Percentiles rank a stretch among this genome's conserved stretches.
These are phyloP conservation scores for Eptesicus fuscus DNA, from an alignment of 2,113 vertebrate genomes.

Conservation along the genomic window DNA sequence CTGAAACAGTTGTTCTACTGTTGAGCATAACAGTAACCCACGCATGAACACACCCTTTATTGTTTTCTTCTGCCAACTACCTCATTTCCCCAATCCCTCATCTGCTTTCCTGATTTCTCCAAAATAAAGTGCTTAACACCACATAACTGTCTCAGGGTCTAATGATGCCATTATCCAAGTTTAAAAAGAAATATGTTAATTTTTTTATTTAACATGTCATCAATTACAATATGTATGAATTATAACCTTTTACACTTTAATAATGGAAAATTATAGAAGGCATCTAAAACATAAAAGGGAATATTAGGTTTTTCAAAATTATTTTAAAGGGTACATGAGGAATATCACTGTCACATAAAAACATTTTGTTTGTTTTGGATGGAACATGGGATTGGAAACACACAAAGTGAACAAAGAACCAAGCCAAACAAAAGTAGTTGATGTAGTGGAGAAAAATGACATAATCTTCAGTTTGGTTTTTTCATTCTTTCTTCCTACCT, in stretches of 20 bases:
- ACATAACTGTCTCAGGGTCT: neutral
- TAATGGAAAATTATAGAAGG: neutral
- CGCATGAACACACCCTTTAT: neutral
- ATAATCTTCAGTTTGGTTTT: neutral
- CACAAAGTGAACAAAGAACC: neutral
- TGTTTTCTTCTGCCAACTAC: neutral
- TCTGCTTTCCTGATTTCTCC: neutral
- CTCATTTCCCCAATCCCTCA: neutral
- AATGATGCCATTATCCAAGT: neutral
- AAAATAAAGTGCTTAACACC: neutral
- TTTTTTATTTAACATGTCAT: neutral
- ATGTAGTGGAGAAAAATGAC: neutral
- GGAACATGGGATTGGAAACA: neutral
- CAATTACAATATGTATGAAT: neutral
- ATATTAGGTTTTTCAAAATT: neutral
- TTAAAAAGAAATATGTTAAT: neutral
- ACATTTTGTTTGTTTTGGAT: neutral
- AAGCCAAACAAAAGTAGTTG: neutral
- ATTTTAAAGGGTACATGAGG: neutral
- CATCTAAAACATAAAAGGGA: neutral
- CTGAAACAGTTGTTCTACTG: neutral
- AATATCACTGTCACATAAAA: neutral
- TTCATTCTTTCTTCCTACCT: neutral
- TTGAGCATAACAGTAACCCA: neutral
- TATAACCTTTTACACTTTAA: neutral